A percentile compares a stretch with the other conserved stretches of the same genome.
Conservation (phyloP, 2,797 vertebrate species). For the Protosalanx chinensis region DNA sequence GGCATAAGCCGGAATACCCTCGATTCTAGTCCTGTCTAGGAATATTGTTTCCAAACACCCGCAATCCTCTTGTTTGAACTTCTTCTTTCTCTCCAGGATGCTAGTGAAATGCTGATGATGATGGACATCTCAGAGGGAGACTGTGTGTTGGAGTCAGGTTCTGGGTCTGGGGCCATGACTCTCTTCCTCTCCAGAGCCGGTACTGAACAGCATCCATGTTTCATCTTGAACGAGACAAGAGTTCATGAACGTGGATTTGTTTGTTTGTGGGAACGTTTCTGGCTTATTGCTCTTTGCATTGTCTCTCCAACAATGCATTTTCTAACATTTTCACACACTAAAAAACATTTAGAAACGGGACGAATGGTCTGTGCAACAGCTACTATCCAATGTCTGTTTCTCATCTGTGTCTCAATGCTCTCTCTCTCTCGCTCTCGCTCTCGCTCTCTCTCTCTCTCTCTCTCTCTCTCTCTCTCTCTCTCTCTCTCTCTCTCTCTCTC, state of each 20-base stretch:
- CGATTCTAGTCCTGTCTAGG: background rate
- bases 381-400: too few relatives aligned
- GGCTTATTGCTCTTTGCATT: background rate
- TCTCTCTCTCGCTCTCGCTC: background rate
- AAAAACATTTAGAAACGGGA: too few relatives aligned
- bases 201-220: slow-evolving; percentile 40
- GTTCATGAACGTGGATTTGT: background rate
- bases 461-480: too few relatives aligned
- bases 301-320: background rate
- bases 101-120: slow-evolving; percentile 75
- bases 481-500: slow-evolving; percentile 7
- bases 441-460: too few relatives aligned
- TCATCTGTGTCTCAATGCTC: background rate
- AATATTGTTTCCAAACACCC: background rate
- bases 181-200: slow-evolving; percentile 92
- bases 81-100: slow-evolving; percentile 68
- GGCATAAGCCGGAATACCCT: background rate
- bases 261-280: background rate
- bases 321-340: background rate
- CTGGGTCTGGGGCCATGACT: slow-evolving; percentile 85
- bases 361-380: too few relatives aligned
- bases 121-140: slow-evolving; percentile 85
- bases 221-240: background rate
- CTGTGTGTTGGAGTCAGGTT: slow-evolving; percentile 84
- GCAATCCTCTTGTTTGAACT: background rate